Conservation (phyloP, 2,888 invertebrate genomes). For the Lymantria monacha region DNA sequence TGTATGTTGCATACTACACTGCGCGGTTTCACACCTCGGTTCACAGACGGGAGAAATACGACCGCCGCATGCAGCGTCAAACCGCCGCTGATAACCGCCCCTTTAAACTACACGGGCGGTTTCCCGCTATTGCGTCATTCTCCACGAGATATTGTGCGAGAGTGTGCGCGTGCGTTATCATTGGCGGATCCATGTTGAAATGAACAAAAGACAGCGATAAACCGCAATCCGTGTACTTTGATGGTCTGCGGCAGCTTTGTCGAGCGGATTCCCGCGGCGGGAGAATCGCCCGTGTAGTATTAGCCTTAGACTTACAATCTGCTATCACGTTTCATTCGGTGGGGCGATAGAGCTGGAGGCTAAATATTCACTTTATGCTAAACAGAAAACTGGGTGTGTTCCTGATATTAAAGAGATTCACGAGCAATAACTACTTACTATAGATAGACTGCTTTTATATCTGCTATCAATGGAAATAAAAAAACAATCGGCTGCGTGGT, state of each 20-base stretch:
- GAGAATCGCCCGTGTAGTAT: neutral
- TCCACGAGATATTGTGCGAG: constrained; percentile 1
- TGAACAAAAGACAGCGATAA: neutral
- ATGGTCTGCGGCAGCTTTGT: neutral
- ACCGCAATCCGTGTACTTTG: neutral
- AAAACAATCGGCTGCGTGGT: no score
- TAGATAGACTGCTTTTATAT: no score
- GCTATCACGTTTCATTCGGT: no score
- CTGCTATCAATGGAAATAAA: no score
- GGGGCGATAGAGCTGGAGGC: constrained; percentile 20
- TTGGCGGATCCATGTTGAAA: constrained; percentile 1
- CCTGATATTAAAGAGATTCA: no score
- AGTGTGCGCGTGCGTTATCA: constrained; percentile 2
- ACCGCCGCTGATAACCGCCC: constrained; percentile 12
- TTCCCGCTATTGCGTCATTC: constrained; percentile 6
- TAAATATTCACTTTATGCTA: no score
- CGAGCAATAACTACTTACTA: no score
- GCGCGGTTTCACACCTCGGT: neutral
- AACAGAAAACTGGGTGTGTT: no score
- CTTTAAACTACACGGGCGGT: constrained; percentile 7
- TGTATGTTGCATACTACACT: neutral
- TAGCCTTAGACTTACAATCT: no score
- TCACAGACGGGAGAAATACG: constrained; percentile 8
- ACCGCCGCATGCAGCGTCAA: constrained; percentile 16
- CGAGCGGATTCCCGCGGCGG: neutral